Conservation (phyloP, 1,140 invertebrate genomes). For the Lepidotrigona ventralis region DNA sequence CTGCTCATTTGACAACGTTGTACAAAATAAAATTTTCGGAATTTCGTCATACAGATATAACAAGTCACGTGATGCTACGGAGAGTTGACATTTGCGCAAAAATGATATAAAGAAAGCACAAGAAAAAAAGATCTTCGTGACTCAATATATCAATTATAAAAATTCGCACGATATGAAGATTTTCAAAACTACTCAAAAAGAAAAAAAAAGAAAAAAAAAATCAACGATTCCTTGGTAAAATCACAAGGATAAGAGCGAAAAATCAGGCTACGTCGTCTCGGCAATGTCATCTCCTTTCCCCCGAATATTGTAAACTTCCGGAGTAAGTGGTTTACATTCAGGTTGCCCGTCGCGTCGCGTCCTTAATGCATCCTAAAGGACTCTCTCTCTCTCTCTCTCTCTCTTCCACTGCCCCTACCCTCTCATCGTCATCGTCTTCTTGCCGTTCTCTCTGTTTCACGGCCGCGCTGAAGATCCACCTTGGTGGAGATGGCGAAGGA, state of each 20-base stretch:
- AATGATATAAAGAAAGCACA: background rate
- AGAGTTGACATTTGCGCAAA: background rate
- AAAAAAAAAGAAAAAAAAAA: too few species aligned
- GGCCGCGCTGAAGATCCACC: slow-evolving; percentile 38
- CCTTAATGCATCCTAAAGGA: slow-evolving; percentile 7
- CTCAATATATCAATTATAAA: too few species aligned
- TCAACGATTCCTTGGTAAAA: background rate
- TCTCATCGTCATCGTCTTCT: background rate
- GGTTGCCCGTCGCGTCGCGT: background rate
- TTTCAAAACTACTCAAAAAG: background rate
- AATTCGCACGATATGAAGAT: background rate
- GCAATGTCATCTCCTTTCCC: background rate
- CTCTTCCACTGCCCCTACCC: too few species aligned
- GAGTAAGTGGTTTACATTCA: background rate
- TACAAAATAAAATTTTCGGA: too few species aligned
- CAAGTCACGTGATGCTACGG: too few species aligned
- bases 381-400: background rate
- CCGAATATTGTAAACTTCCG: background rate
- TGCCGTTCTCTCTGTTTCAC: slow-evolving; percentile 10
- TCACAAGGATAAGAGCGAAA: background rate
- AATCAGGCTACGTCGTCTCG: background rate
- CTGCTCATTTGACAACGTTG: too few species aligned
- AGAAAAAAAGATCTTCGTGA: background rate
- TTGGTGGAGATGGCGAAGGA: slow-evolving; percentile 5
- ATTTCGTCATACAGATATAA: too few species aligned